Evolutionary conservation across 2,888 invertebrate genomes (phyloP).

Genomic region (Chironomus tentans): DNA sequence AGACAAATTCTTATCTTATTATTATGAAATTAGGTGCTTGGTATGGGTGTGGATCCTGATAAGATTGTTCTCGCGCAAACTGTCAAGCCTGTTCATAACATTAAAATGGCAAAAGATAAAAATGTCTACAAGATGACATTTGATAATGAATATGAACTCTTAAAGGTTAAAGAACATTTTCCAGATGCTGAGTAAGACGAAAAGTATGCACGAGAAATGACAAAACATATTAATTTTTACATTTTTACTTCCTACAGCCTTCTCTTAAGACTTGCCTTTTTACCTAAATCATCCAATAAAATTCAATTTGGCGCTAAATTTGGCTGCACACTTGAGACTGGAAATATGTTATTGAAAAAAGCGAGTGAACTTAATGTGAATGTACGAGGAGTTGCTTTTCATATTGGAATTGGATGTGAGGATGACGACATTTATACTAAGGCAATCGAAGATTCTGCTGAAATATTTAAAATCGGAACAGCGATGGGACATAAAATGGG

Average conservation of each 20-base stretch:
- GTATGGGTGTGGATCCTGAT: conserved; percentile 38
- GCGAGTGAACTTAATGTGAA: conserved; percentile 13
- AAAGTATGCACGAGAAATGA: not conserved
- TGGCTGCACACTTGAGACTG: conserved; percentile 34
- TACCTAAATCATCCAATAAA: conserved; percentile 37
- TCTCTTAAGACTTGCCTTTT: conserved; percentile 39
- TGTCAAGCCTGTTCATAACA: conserved; percentile 44
- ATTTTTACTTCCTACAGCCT: conserved; percentile 31
- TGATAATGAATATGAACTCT: conserved; percentile 44
- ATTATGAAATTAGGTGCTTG: conserved; percentile 34
- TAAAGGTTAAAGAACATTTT: conserved; percentile 36
- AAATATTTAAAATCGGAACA: conserved; percentile 42
- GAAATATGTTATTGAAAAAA: not conserved
- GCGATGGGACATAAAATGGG: conserved; percentile 14
- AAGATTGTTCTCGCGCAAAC: conserved; percentile 47
- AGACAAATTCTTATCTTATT: not conserved
- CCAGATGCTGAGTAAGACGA: not conserved
- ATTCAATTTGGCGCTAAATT: conserved; percentile 21
- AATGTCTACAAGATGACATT: conserved; percentile 44
- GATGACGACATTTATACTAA: conserved; percentile 43
- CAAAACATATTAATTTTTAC: not conserved
- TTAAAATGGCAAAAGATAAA: conserved; percentile 40
- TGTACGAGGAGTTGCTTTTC: conserved; percentile 19
- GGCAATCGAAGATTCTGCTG: conserved; percentile 42
- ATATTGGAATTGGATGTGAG: conserved; percentile 15